phyloP scores from a whole-genome alignment of 2,113 vertebrate genomes.

The Sinosuthora webbiana region DNA sequence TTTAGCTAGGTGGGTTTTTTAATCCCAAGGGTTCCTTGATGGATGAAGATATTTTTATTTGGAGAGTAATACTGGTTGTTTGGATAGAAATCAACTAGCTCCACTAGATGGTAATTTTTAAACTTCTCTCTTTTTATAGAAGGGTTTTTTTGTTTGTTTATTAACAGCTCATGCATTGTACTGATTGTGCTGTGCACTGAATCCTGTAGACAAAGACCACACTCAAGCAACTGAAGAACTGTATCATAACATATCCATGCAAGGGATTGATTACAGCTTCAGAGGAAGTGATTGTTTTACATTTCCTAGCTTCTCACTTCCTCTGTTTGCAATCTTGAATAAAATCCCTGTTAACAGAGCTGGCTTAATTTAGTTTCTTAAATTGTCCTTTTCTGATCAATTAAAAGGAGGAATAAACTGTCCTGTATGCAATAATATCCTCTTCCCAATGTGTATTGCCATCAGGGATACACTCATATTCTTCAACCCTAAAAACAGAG shows the following conservation, averaged over 20 bases:
- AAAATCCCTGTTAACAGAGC: background rate
- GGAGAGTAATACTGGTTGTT: background rate
- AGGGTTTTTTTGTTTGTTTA: background rate
- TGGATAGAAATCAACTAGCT: background rate
- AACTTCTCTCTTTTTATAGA: background rate
- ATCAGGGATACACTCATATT: background rate
- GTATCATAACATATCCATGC: background rate
- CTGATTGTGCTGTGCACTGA: background rate
- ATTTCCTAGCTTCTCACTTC: background rate
- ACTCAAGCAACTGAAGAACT: background rate
- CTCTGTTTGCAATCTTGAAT: background rate
- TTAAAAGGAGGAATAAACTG: background rate
- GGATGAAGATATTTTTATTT: background rate
- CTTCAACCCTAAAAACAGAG: background rate
- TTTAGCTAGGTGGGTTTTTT: background rate
- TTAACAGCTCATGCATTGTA: background rate
- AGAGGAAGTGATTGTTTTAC: background rate
- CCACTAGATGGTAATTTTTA: background rate
- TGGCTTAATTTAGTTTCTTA: background rate
- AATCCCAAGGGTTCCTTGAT: background rate
- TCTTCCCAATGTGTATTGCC: background rate
- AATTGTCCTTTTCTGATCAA: background rate
- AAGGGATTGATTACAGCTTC: background rate
- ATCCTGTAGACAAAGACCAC: background rate
- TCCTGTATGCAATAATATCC: background rate